Evolutionary conservation across 92 coral and sea anemone genomes (phyloP), one percentile per base, ranked within the genome.

Genomic region (Zoanthus sansibaricus): DNA sequence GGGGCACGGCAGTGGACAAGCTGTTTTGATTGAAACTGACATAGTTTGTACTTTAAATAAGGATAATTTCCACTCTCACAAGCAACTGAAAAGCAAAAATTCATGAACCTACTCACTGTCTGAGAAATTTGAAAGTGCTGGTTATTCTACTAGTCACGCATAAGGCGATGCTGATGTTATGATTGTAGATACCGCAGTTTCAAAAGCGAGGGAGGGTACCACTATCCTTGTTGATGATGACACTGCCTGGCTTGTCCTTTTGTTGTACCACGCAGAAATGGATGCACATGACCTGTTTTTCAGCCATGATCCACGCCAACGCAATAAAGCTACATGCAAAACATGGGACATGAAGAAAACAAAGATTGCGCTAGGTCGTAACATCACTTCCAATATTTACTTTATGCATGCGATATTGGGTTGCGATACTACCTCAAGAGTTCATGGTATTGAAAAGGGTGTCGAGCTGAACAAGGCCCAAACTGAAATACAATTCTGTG

Each of bases 361-460:
- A 84, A 78, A 71, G 79, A 46, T 82, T 47, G 61, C 82, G 11
- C 67, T 92, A 31, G 91, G 93, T 10, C 67, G 76, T 1, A 74
- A 73, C 67, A 75, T 87, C 1, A 90, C 90, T 54, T 20, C 25
- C 17, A 88, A 80, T 59, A 88, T 88, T 32, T 46, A 75, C 44
- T 90, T 90, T 21, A 51, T 91, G n/a, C 93, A 90, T 52, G 92
- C 93, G 3, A 17, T 93, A 52, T 86, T 90, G 56, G 93, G 93
- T 12, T 93, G 93, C 72, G 92, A 90, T 78, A 90, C 92, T 7
- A 91, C 95, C 13, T 90, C 93, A 8, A 79, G 94, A 6, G 48
- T 89, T 48, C 87, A 82, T 61, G 92, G 94, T 9, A 69, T 92
- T 86, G 91, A 89, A 17, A 92, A 92, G 74, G 88, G 72, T 21